phyloP scores from a whole-genome alignment of 1,140 invertebrate species.

The Drosophila kurseongensis region DNA sequence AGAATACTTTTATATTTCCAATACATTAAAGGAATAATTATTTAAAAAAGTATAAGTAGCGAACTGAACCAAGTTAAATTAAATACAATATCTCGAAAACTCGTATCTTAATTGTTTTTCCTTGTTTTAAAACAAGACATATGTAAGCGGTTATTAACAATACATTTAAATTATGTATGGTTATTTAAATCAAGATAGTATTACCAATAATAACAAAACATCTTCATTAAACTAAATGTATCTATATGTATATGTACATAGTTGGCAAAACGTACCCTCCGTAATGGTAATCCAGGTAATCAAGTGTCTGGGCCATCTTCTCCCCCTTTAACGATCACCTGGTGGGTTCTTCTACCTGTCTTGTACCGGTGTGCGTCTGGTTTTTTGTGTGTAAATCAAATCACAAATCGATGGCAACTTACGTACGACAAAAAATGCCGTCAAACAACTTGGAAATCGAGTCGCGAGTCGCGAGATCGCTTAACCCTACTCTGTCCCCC shows the following conservation, averaged over 20 bases:
- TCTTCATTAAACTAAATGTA: neutral
- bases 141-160: too few species aligned
- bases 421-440: conserved; percentile 55
- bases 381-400: conserved; percentile 47
- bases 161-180: too few species aligned
- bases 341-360: conserved; percentile 2
- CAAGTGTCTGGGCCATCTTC: conserved; percentile 3
- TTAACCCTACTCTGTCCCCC: conserved; percentile 1
- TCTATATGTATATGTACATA: too few species aligned
- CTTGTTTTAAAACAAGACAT: too few species aligned
- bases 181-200: too few species aligned
- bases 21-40: too few species aligned
- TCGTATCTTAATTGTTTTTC: too few species aligned
- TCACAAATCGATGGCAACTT: conserved; percentile 31
- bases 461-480: conserved; percentile 15
- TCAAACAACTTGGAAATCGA: conserved; percentile 51
- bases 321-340: neutral
- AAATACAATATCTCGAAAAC: too few species aligned
- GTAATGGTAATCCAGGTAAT: conserved; percentile 2
- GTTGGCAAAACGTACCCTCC: neutral
- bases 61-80: too few species aligned
- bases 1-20: too few species aligned
- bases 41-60: too few species aligned
- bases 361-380: neutral
- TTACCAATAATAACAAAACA: neutral